A percentile compares a stretch with the other conserved stretches of the same genome.
Evolutionary conservation across 2,113 vertebrate genomes (phyloP).

Genomic region (Martes martes): DNA sequence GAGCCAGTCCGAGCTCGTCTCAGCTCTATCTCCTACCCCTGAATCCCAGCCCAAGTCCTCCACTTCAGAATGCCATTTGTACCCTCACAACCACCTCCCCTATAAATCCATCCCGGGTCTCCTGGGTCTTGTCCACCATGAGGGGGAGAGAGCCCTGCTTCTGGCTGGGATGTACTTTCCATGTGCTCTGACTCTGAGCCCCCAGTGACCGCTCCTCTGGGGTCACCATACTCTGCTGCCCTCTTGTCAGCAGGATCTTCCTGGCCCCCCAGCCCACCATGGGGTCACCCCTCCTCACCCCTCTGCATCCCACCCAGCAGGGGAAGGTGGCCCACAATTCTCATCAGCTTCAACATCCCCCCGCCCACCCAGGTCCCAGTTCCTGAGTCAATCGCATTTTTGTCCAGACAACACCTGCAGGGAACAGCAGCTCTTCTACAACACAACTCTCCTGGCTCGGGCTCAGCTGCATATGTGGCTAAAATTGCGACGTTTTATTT

Average conservation of each 20-base stretch:
- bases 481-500: not conserved
- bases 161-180: too few relatives aligned
- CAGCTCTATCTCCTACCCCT: not conserved
- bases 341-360: not conserved
- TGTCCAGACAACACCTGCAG: not conserved
- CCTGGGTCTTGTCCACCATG: not conserved
- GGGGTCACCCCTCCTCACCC: not conserved
- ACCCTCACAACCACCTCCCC: not conserved
- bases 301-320: not conserved
- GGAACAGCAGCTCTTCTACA: not conserved
- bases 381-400: not conserved
- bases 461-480: conserved; percentile 14
- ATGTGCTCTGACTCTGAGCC: not conserved
- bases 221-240: not conserved
- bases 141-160: not conserved
- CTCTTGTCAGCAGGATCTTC: not conserved
- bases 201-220: not conserved
- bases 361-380: not conserved
- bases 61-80: not conserved
- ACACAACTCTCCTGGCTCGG: not conserved
- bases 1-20: not conserved
- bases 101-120: not conserved
- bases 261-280: too few relatives aligned
- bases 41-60: not conserved
- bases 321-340: not conserved